These are phyloP conservation scores for Actinostola sp. DNA, from an alignment of 92 coral and sea anemone species.

Conservation along the genomic window DNA sequence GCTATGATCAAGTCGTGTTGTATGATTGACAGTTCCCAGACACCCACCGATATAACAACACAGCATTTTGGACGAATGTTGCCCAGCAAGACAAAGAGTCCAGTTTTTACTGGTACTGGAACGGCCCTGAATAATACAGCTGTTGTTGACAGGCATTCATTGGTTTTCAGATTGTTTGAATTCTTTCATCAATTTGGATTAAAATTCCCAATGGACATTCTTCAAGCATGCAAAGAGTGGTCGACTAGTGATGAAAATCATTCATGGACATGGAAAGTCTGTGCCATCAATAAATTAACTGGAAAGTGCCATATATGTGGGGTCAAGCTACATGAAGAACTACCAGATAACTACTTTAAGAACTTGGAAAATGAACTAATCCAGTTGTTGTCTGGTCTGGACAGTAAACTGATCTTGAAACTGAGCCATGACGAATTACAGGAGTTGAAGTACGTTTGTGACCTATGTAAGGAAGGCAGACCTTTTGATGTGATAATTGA, in stretches of 20 bases:
- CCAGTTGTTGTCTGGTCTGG: constrained; percentile 21
- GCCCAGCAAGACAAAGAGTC: not conserved
- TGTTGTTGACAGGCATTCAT: constrained; percentile 4
- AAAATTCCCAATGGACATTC: constrained; percentile 52
- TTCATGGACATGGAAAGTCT: constrained; percentile 64
- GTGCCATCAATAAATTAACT: constrained; percentile 45
- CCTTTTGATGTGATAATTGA: constrained; percentile 91
- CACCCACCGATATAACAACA: not conserved
- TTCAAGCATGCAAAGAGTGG: constrained; percentile 70
- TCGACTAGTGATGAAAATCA: constrained; percentile 62
- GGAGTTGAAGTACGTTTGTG: constrained; percentile 54
- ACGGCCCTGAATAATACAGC: not conserved
- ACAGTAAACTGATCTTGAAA: not conserved
- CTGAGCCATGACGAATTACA: constrained; percentile 11
- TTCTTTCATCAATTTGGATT: constrained; percentile 72
- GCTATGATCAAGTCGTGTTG: constrained; percentile 66
- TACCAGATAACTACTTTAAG: constrained; percentile 31
- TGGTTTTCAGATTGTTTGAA: constrained; percentile 49
- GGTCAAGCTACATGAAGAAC: constrained; percentile 42
- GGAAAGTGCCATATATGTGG: constrained; percentile 79
- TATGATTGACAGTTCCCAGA: constrained; percentile 1
- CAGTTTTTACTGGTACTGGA: not conserved
- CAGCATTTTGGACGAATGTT: not conserved
- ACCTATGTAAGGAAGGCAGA: constrained; percentile 41
- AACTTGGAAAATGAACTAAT: constrained; percentile 57